Evolutionary conservation across 2,113 vertebrate species (phyloP).

Genomic region (Notarius lentiginosus): DNA sequence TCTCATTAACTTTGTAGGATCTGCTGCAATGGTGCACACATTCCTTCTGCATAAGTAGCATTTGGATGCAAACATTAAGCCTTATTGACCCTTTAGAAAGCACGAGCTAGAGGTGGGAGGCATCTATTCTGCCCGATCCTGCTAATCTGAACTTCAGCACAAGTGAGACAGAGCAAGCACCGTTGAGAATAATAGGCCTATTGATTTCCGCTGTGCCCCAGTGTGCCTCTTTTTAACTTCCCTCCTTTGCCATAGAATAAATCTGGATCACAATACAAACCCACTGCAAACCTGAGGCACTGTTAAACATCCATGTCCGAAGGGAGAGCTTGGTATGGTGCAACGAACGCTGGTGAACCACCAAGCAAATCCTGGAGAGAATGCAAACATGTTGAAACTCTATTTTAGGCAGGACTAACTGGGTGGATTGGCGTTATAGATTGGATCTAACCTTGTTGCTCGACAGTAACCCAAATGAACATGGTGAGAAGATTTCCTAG

Average conservation of each 20-base stretch:
- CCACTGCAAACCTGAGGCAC: slow-evolving; percentile 52
- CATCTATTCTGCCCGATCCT: slow-evolving; percentile 30
- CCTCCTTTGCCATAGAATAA: slow-evolving; percentile 41
- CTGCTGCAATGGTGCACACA: slow-evolving; percentile 6
- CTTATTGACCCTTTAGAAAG: slow-evolving; percentile 39
- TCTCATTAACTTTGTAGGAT: slow-evolving; percentile 33
- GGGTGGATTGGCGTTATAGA: slow-evolving; percentile 42
- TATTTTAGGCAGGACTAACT: slow-evolving; percentile 42
- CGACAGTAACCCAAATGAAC: slow-evolving; percentile 51
- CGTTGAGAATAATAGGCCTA: slow-evolving; percentile 56
- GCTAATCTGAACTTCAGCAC: slow-evolving; percentile 50
- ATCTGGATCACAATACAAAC: slow-evolving; percentile 55
- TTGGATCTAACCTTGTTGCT: slow-evolving; percentile 46
- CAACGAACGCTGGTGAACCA: slow-evolving; percentile 29
- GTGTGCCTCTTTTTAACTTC: slow-evolving; percentile 54
- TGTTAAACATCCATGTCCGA: slow-evolving; percentile 44
- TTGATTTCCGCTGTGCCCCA: slow-evolving; percentile 53
- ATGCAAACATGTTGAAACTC: slow-evolving; percentile 30
- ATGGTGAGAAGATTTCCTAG: slow-evolving; percentile 53
- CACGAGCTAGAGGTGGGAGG: slow-evolving; percentile 29
- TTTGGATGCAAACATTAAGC: slow-evolving; percentile 47
- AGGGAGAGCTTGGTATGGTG: slow-evolving; percentile 11
- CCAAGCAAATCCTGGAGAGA: slow-evolving; percentile 31
- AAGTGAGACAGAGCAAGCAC: slow-evolving; percentile 46
- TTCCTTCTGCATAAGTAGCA: slow-evolving; percentile 27